Evolutionary conservation across 2,113 vertebrate species (phyloP).

Genomic region (Cyprinus carpio): DNA sequence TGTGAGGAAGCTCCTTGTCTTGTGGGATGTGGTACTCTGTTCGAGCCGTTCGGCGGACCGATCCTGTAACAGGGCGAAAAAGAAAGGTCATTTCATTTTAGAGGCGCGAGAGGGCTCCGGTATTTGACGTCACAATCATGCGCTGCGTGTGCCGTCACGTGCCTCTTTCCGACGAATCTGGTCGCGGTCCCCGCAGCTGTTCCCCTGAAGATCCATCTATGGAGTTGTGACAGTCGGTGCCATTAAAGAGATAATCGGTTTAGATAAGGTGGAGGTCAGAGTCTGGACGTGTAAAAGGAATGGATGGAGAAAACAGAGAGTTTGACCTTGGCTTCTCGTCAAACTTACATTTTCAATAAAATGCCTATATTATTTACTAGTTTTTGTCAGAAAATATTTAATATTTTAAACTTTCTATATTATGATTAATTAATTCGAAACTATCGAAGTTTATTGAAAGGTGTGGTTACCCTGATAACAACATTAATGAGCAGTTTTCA

Average conservation of each 20-base stretch:
- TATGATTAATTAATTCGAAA: not conserved
- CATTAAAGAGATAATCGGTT: conserved; percentile 17
- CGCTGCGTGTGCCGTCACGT: conserved; percentile 30
- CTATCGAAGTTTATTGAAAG: not conserved
- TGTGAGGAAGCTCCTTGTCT: not conserved
- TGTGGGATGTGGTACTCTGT: not conserved
- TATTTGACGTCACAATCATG: conserved; percentile 37
- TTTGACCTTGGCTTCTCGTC: not conserved
- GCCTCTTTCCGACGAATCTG: conserved; percentile 32
- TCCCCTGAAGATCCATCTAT: conserved; percentile 1
- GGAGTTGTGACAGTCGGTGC: conserved; percentile 4
- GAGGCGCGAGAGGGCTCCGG: not conserved
- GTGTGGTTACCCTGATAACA: not conserved
- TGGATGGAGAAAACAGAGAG: not conserved
- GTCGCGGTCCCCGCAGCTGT: not conserved
- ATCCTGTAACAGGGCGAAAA: conserved; percentile 16
- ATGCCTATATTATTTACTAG: not conserved
- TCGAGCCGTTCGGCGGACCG: not conserved
- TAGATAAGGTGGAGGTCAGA: conserved; percentile 1
- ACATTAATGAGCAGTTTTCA: not conserved
- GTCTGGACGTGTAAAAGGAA: not conserved
- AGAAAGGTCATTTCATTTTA: conserved; percentile 57
- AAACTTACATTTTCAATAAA: not conserved
- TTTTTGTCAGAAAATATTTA: no score
- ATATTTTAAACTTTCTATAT: not conserved